Conservation (phyloP, 64 coral and sea anemone species). For the Montipora capricornis region DNA sequence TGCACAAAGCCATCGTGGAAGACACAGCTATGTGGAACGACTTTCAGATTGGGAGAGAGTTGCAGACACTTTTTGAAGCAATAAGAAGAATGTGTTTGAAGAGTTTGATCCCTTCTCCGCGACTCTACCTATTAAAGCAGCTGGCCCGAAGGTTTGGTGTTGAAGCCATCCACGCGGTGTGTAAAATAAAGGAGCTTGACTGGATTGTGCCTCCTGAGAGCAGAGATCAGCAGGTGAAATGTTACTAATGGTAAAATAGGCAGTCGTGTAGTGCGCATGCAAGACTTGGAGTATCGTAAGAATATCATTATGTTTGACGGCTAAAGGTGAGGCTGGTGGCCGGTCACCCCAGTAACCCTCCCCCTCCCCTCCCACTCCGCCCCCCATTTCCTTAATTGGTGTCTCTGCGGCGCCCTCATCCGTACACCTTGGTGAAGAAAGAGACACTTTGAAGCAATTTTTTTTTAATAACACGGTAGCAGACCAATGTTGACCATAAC, state of each 20-base stretch:
- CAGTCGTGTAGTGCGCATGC: too few species aligned
- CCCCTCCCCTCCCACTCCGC: too few species aligned
- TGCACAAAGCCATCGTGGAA: constrained; percentile 29
- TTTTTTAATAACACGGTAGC: too few species aligned
- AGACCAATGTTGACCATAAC: too few species aligned
- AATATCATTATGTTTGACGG: not conserved
- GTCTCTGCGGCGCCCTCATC: too few species aligned
- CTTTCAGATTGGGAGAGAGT: not conserved
- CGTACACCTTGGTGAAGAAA: too few species aligned
- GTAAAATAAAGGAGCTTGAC: not conserved
- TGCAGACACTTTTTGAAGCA: constrained; percentile 23
- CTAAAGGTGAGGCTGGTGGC: not conserved
- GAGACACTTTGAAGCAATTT: too few species aligned
- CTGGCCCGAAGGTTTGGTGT: constrained; percentile 56
- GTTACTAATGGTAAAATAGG: not conserved
- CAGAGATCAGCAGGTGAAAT: constrained; percentile 49
- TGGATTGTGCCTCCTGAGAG: constrained; percentile 60
- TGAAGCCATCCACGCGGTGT: constrained; percentile 21
- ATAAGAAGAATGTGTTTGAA: constrained; percentile 4
- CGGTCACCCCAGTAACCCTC: too few species aligned
- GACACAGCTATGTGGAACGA: not conserved
- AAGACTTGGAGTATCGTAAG: too few species aligned
- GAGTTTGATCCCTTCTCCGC: not conserved
- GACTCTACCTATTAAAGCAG: constrained; percentile 57
- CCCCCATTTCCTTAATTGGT: too few species aligned